Conservation (phyloP, 2,888 invertebrate species). For the Polylopha cassiicola region DNA sequence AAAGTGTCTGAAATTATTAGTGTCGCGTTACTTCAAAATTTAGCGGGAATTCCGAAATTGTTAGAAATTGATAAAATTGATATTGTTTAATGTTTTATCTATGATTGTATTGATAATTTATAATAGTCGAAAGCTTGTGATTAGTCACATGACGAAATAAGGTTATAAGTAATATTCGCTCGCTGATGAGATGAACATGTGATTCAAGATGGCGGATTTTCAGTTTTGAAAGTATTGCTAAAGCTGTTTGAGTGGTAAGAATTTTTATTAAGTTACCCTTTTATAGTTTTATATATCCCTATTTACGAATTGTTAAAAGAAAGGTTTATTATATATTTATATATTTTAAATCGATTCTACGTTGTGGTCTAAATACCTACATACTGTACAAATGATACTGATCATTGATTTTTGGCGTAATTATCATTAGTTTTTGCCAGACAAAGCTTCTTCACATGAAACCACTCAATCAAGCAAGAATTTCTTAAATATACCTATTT, state of each 20-base stretch:
- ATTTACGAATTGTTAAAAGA: constrained; percentile 9
- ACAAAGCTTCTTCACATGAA: no score
- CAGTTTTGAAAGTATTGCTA: constrained; percentile 42
- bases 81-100: constrained; percentile 37
- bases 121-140: constrained; percentile 44
- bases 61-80: constrained; percentile 17
- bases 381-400: no score
- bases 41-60: constrained; percentile 32
- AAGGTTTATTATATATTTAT: no score
- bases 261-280: constrained; percentile 25
- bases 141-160: constrained; percentile 63
- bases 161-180: constrained; percentile 41
- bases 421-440: no score
- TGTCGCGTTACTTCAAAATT: constrained; percentile 35
- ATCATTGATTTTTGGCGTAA: no score
- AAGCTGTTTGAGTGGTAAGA: constrained; percentile 50
- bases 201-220: constrained; percentile 69
- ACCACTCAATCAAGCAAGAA: no score
- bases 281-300: constrained; percentile 11
- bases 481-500: no score
- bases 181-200: constrained; percentile 61
- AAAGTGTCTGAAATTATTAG: constrained; percentile 35
- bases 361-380: no score
- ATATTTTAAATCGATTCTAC: no score
- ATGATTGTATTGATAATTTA: constrained; percentile 40